phyloP scores from a whole-genome alignment of 2,113 vertebrate genomes.

The Cyprichromis sp. region DNA sequence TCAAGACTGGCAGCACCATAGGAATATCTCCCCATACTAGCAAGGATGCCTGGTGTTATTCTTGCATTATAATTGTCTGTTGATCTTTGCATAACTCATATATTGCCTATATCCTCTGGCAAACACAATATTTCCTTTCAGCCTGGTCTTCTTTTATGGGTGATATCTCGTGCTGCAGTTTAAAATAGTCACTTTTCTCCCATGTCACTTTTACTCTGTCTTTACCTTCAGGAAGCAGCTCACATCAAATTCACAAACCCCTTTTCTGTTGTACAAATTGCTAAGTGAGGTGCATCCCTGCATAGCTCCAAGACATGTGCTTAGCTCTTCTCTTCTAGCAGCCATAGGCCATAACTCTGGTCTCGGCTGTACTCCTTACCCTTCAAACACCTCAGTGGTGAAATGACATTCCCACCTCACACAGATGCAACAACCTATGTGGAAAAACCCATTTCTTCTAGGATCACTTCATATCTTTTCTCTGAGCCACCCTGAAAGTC shows the following conservation, averaged over 20 bases:
- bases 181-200: background rate
- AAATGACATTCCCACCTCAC: slow-evolving; percentile 36
- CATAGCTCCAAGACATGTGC: slow-evolving; percentile 9
- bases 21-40: slow-evolving; percentile 14
- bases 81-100: background rate
- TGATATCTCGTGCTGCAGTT: background rate
- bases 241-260: background rate
- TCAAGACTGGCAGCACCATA: background rate
- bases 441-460: slow-evolving; percentile 50
- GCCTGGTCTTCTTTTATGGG: background rate
- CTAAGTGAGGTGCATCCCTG: slow-evolving; percentile 2
- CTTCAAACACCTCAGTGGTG: slow-evolving; percentile 6
- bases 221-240: background rate
- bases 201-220: background rate
- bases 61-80: background rate
- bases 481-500: background rate
- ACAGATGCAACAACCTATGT: slow-evolving; percentile 21
- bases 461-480: slow-evolving; percentile 19
- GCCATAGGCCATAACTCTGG: background rate
- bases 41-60: background rate
- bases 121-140: background rate
- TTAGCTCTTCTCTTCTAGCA: slow-evolving; percentile 1
- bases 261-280: background rate
- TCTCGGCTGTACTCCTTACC: background rate
- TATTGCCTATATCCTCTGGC: background rate